These are phyloP conservation scores for Pedionomus torquatus DNA, from an alignment of 2,113 vertebrate species.

Conservation along the genomic window DNA sequence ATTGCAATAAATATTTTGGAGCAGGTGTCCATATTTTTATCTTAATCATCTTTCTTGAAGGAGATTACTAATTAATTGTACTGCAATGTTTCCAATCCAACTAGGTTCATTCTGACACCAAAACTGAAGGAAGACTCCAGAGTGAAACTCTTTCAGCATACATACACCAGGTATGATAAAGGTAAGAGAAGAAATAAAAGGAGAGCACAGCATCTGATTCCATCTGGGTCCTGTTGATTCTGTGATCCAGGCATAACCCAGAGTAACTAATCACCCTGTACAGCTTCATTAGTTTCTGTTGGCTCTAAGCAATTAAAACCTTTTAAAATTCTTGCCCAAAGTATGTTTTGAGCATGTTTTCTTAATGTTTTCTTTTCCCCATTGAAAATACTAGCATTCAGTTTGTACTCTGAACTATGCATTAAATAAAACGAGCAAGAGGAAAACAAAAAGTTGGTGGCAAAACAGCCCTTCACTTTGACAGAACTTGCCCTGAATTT, in stretches of 20 bases:
- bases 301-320: not conserved
- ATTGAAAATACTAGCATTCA: not conserved
- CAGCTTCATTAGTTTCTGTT: not conserved
- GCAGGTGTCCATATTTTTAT: not conserved
- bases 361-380: not conserved
- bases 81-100: accelerated
- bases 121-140: not conserved
- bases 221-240: not conserved
- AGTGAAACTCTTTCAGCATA: not conserved
- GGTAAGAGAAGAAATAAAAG: not conserved
- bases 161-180: accelerated
- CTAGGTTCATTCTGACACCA: accelerated
- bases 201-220: not conserved
- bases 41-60: not conserved
- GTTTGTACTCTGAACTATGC: not conserved
- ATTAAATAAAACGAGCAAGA: not conserved
- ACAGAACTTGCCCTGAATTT: not conserved
- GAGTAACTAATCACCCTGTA: not conserved
- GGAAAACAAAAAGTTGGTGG: not conserved
- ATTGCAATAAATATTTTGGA: not conserved
- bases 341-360: not conserved
- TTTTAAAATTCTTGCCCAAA: not conserved
- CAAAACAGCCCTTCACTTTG: not conserved
- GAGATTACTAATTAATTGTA: not conserved
- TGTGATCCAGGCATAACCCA: not conserved